A percentile compares a stretch with the other conserved stretches of the same genome.
Conservation (phyloP, 1,140 invertebrate genomes). For the Cyclina sinensis region DNA sequence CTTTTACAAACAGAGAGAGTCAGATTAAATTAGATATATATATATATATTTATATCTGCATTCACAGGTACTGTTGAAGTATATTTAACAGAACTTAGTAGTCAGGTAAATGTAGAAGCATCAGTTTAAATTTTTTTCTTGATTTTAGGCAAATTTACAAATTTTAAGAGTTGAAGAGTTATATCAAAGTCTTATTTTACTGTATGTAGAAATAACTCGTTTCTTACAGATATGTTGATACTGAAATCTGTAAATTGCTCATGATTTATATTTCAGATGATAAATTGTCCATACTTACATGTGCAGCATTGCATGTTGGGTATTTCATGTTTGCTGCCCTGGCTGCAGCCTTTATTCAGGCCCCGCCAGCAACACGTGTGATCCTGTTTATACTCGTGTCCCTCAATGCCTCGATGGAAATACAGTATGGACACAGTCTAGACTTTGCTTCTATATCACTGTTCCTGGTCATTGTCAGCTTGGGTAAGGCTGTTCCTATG, state of each 20-base stretch:
- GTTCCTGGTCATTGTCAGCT: conserved; percentile 71
- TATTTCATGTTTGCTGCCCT: conserved; percentile 84
- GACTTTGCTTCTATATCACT: conserved; percentile 78
- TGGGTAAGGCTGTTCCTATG: conserved; percentile 62
- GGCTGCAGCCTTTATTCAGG: conserved; percentile 77
- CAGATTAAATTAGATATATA: no score
- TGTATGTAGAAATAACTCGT: no score
- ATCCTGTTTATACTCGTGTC: conserved; percentile 76
- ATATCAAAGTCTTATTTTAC: no score
- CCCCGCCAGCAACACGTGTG: conserved; percentile 70
- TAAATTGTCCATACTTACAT: conserved; percentile 79
- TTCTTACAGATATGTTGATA: no score
- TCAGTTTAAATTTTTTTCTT: neutral
- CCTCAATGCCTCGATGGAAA: conserved; percentile 76
- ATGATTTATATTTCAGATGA: conserved; percentile 75
- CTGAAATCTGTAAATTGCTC: no score
- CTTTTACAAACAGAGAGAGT: no score
- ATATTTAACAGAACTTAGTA: no score
- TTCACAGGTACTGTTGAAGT: no score
- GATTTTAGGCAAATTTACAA: no score
- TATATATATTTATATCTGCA: no score
- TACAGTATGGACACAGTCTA: conserved; percentile 74
- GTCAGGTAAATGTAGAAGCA: no score
- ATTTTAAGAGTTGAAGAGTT: no score
- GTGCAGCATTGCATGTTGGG: conserved; percentile 80